phyloP scores from a whole-genome alignment of 30 jellyfish, hydroid and myxozoan species.

The Sanderia malayensis region DNA sequence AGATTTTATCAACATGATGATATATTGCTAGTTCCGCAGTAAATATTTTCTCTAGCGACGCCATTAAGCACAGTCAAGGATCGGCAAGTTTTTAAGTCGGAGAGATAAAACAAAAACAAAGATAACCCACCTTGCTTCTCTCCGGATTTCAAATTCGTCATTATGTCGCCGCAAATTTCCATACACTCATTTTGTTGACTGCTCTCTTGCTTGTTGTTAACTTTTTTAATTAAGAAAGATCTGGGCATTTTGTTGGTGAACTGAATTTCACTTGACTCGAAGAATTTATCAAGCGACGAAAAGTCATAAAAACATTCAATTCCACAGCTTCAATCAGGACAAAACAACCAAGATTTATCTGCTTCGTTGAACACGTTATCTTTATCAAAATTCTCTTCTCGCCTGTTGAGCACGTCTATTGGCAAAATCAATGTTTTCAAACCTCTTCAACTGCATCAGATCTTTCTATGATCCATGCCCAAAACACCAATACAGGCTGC shows the following conservation, averaged over 20 bases:
- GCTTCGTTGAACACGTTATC: conserved; percentile 45
- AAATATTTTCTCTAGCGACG: too few relatives aligned
- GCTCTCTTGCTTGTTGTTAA: conserved; percentile 68
- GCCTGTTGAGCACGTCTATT: neutral
- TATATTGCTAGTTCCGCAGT: too few relatives aligned
- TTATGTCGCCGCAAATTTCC: too few relatives aligned
- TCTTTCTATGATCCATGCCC: neutral
- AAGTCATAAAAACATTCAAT: too few relatives aligned
- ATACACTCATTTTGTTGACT: conserved; percentile 8
- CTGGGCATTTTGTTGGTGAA: conserved; percentile 52
- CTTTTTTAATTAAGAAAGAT: conserved; percentile 63
- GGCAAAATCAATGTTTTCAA: too few relatives aligned
- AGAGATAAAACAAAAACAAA: too few relatives aligned
- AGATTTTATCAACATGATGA: too few relatives aligned
- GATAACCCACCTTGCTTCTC: neutral
- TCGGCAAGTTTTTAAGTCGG: too few relatives aligned
- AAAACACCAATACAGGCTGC: neutral
- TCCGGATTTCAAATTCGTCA: neutral
- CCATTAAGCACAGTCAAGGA: too few relatives aligned
- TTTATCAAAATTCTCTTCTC: neutral
- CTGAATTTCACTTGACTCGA: too few relatives aligned
- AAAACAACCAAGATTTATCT: conserved; percentile 5
- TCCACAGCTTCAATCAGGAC: neutral
- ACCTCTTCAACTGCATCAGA: neutral
- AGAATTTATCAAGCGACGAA: too few relatives aligned